A percentile compares a stretch with the other conserved stretches of the same genome.
Conservation (phyloP, 2,113 vertebrate species). For the Promerops cafer region DNA sequence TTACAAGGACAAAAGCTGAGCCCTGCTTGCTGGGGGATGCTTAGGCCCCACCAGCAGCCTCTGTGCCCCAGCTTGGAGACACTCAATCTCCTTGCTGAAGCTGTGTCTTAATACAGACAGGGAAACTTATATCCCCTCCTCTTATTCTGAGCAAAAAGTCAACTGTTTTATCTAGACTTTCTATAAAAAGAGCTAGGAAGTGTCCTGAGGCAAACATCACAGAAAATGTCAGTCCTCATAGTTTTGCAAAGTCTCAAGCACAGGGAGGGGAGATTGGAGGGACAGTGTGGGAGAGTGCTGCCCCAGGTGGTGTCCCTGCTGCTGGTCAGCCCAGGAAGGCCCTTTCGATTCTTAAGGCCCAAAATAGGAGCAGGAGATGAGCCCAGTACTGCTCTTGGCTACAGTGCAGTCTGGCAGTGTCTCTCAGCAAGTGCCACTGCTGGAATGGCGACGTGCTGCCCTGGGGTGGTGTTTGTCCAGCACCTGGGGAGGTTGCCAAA, state of each 20-base stretch:
- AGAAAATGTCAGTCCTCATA: not conserved
- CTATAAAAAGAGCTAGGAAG: not conserved
- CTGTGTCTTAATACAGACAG: not conserved
- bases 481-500: not conserved
- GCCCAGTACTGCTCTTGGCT: not conserved
- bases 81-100: not conserved
- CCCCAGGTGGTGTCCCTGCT: too few relatives aligned
- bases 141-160: not conserved
- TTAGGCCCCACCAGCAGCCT: not conserved
- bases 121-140: not conserved
- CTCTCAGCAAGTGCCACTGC: not conserved
- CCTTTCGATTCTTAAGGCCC: not conserved
- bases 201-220: not conserved
- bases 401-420: not conserved
- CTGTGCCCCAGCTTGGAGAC: not conserved
- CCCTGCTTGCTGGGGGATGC: not conserved
- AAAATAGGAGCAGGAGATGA: accelerated
- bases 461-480: not conserved
- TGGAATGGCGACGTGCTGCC: accelerated
- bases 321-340: accelerated
- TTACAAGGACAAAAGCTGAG: not conserved
- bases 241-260: not conserved
- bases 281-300: not conserved
- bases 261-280: accelerated
- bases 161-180: not conserved